Percentiles rank a stretch among this genome's conserved stretches.
Evolutionary conservation across 2,113 vertebrate genomes (phyloP).

Genomic region (Oncorhynchus tshawytscha): DNA sequence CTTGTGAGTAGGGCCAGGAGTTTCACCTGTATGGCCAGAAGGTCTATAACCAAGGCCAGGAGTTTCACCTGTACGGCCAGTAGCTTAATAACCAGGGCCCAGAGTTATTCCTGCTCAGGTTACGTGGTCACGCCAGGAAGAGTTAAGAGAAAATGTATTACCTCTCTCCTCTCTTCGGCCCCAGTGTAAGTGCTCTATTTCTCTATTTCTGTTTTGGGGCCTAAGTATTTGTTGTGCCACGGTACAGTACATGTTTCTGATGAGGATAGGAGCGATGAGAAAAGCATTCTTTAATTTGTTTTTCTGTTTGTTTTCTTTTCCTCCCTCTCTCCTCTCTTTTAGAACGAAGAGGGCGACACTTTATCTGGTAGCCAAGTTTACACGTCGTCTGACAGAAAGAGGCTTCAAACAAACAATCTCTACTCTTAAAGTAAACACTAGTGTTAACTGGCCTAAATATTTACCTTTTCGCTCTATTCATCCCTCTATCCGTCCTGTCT

Average conservation of each 20-base stretch:
- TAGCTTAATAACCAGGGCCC: background rate
- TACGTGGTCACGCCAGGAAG: no score
- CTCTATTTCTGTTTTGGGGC: constrained; percentile 62
- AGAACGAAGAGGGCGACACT: constrained; percentile 42
- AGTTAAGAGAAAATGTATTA: no score
- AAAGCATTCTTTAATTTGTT: constrained; percentile 48
- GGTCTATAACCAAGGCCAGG: no score
- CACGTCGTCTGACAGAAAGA: constrained; percentile 62
- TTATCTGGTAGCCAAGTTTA: constrained; percentile 80
- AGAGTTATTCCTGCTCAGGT: no score
- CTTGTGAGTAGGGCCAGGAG: background rate
- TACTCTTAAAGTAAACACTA: constrained; percentile 76
- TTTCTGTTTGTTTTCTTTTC: constrained; percentile 68
- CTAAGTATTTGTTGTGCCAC: constrained; percentile 73
- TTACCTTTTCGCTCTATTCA: constrained; percentile 66
- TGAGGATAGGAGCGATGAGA: constrained; percentile 48
- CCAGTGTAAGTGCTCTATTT: constrained; percentile 34
- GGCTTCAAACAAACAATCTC: constrained; percentile 76
- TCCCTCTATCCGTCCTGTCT: constrained; percentile 49
- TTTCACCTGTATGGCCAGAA: no score
- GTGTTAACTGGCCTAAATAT: constrained; percentile 77
- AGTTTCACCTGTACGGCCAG: no score
- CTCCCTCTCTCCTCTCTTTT: constrained; percentile 19
- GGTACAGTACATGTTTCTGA: constrained; percentile 72
- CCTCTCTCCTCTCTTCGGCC: no score